Evolutionary conservation across 2,113 vertebrate species (phyloP), one percentile per base, ranked within the genome.

Genomic region (Heptranchias perlo): DNA sequence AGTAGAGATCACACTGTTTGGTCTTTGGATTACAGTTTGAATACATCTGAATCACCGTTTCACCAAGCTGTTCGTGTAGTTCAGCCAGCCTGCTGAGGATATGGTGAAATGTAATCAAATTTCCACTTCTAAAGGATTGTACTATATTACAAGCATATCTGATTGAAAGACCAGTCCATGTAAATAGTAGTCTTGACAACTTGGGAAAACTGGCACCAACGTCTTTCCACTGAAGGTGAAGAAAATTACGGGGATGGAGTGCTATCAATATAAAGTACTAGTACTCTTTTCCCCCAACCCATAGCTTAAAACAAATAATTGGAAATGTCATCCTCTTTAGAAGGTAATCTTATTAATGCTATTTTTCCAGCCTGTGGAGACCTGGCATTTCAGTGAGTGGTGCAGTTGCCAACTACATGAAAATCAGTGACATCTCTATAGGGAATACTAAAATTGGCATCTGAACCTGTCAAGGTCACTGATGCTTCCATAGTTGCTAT

Each of bases 241-340:
- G 92, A 96, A 96, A 96, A 96, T 78, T 96, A 95, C 96, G 96
- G 92, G 96, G 96, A 93, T 96, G 96, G 96, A 93, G 86, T 78
- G 96, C 62, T 54, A 52, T 31, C 25, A 89, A 11, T 89, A 54
- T 28, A 11, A 52, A 49, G 23, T 54, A 31, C 13, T 8, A 14
- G 76, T 39, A n/a, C 76, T 4, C 76, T 82, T 54, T n/a, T 16
- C 65, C 5, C n/a, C 76, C 0, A 82, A 4, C 76, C 73, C 14
- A 21, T 3, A 78, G 11, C 10, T 78, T 78, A 18, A 16, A 44
- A 82, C 39, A 82, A 82, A 82, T 31, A 82, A 44, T 35, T 82
- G 76, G 44, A 82, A 54, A 89, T 54, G 8, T 58, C 86, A 31
- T 31, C 16, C 28, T 49, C 6, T 67, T 95, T 44, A 95, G 3